Base-by-base conservation (phyloP, 2,797 vertebrate species). In the Lutjanus argentimaculatus region DNA sequence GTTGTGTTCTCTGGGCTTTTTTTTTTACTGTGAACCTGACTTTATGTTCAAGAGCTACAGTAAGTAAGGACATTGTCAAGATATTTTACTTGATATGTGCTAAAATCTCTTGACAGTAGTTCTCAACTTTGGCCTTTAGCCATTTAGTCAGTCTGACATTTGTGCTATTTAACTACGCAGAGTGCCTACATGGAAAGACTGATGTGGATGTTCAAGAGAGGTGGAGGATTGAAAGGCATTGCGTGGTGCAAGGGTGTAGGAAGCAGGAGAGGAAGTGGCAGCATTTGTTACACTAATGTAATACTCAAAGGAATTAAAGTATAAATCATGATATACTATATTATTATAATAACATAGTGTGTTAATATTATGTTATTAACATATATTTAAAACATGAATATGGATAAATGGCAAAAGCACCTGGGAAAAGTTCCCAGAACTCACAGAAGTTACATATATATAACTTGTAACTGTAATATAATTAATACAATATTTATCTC, bases 121-220 rank as follows among this genome's bases (percentile, higher is more conserved):
- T 69, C 46, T 66, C 49, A 68, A 82, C 55, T 4, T 17, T 66
- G 78, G 22, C 65, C 63, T 69, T 71, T 57, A 67, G 25, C 42
- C 67, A 74, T 73, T 84, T 85, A 66, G 70, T 75, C 45, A 64
- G 59, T 71, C 45, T 74, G 83, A 78, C 58, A 79, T 82, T 30
- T 84, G 66, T 84, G 58, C 59, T 72, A 25, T 84, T 87, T 62
- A 82, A 71, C 67, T 68, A 14, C 1, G 0, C 36, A 72, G 48
- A 64, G 52, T 80, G 67, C 6, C 55, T 30, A 51, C 19, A 69
- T 63, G 16, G 25, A 43, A 61, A 62, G 59, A 71, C 11, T 63
- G 45, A 69, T 89, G 72, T 61, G 30, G 51, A 67, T 46, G 48
- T 48, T 55, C 53, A 55, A 71, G 57, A 72, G 62, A 61, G 22